These are phyloP conservation scores for Delphinus delphis DNA, from an alignment of 2,113 vertebrate species.

Conservation along the genomic window DNA sequence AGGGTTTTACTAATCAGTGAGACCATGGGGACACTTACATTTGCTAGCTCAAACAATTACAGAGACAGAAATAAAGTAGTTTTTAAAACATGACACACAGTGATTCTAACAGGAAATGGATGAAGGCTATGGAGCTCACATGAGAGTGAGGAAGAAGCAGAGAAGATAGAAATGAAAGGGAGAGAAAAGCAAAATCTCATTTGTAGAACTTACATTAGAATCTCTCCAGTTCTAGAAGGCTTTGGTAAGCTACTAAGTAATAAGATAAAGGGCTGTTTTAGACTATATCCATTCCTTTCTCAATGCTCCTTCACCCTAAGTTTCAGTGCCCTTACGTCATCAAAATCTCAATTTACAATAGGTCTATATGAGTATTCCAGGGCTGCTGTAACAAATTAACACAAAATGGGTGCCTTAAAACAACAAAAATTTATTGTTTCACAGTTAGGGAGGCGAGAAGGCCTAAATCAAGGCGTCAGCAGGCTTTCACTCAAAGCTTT, in stretches of 20 bases:
- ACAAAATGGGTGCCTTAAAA: not conserved
- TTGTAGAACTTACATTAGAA: not conserved
- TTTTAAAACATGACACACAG: not conserved
- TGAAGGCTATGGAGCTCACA: not conserved
- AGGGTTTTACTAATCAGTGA: not conserved
- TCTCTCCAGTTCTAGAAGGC: not conserved
- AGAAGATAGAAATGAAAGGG: not conserved
- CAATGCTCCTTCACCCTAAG: not conserved
- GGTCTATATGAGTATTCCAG: not conserved
- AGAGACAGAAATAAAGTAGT: not conserved
- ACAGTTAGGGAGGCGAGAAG: not conserved
- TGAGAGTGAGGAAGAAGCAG: not conserved
- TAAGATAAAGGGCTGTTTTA: not conserved
- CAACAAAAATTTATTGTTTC: not conserved
- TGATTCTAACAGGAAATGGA: not conserved
- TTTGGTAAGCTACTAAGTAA: not conserved
- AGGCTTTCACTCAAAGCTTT: not conserved
- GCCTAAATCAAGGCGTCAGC: not conserved
- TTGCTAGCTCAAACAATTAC: not conserved
- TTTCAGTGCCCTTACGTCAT: not conserved
- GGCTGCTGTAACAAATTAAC: not conserved
- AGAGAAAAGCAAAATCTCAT: not conserved
- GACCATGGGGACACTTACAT: not conserved
- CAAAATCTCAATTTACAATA: not conserved
- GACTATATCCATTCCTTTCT: fast-evolving